phyloP scores from a whole-genome alignment of 2,888 invertebrate genomes.

The Drosophila austrosaltans region DNA sequence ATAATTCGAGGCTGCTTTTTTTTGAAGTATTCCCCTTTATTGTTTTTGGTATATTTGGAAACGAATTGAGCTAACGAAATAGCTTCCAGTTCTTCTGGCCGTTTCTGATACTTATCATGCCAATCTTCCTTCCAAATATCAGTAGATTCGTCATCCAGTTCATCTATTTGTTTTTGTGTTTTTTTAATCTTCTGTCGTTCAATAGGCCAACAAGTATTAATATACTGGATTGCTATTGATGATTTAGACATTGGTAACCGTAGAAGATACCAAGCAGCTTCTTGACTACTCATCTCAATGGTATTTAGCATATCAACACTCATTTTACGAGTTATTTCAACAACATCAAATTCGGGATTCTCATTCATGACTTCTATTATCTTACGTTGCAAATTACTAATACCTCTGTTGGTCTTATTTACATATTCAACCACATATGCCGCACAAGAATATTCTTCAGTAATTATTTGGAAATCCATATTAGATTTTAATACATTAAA shows the following conservation, averaged over 20 bases:
- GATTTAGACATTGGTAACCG: slow-evolving; percentile 80
- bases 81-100: slow-evolving; percentile 66
- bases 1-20: slow-evolving; percentile 65
- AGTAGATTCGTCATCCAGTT: slow-evolving; percentile 16
- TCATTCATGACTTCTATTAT: slow-evolving; percentile 50
- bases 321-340: slow-evolving; percentile 60
- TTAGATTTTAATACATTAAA: slow-evolving; percentile 75
- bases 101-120: slow-evolving; percentile 75
- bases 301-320: slow-evolving; percentile 74
- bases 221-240: too few species aligned
- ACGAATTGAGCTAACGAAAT: slow-evolving; percentile 74
- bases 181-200: slow-evolving; percentile 77
- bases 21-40: slow-evolving; percentile 30
- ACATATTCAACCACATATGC: slow-evolving; percentile 82
- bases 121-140: slow-evolving; percentile 56
- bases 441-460: slow-evolving; percentile 80
- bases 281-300: slow-evolving; percentile 80
- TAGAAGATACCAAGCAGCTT: slow-evolving; percentile 75
- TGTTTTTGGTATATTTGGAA: slow-evolving; percentile 55
- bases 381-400: slow-evolving; percentile 67
- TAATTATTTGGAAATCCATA: slow-evolving; percentile 76
- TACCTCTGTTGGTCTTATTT: slow-evolving; percentile 76
- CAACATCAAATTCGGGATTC: slow-evolving; percentile 26
- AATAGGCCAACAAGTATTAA: slow-evolving; percentile 76
- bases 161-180: slow-evolving; percentile 74